phyloP scores from a whole-genome alignment of 2,888 invertebrate genomes.

The Noctua fimbriata region DNA sequence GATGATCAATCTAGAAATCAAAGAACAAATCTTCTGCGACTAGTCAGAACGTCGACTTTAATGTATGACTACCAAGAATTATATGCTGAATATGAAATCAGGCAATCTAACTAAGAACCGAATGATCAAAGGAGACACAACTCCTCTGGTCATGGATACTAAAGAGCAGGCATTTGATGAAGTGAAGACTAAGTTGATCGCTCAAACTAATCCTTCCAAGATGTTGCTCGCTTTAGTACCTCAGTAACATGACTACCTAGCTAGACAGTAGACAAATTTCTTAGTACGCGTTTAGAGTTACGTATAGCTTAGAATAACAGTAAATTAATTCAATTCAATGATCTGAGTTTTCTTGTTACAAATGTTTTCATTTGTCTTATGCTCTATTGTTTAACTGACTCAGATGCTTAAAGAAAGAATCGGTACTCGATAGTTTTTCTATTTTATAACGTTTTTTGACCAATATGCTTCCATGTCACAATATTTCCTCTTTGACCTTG shows the following conservation, averaged over 20 bases:
- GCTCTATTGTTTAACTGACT: not conserved
- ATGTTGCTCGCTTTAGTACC: conserved; percentile 4
- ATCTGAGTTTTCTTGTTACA: not conserved
- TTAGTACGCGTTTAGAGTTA: not conserved
- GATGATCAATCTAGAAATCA: not conserved
- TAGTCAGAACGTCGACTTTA: not conserved
- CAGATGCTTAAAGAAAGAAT: not conserved
- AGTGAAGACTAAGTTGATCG: conserved; percentile 11
- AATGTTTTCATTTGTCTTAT: not conserved
- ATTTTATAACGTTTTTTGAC: not conserved
- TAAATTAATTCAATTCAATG: not conserved
- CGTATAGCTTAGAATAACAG: not conserved
- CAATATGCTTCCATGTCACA: not conserved
- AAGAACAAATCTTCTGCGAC: not conserved
- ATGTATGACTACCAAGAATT: no score
- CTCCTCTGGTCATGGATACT: not conserved
- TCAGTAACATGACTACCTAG: not conserved
- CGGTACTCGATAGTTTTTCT: not conserved
- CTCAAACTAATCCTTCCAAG: not conserved
- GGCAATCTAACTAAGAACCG: conserved; percentile 9
- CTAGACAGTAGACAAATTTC: not conserved
- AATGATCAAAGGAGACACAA: not conserved
- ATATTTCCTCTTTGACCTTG: not conserved
- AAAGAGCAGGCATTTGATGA: conserved; percentile 17
- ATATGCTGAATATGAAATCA: conserved; percentile 23